Evolutionary conservation across 2,888 invertebrate genomes (phyloP).

Genomic region (Trypoxylon attenuatum): DNA sequence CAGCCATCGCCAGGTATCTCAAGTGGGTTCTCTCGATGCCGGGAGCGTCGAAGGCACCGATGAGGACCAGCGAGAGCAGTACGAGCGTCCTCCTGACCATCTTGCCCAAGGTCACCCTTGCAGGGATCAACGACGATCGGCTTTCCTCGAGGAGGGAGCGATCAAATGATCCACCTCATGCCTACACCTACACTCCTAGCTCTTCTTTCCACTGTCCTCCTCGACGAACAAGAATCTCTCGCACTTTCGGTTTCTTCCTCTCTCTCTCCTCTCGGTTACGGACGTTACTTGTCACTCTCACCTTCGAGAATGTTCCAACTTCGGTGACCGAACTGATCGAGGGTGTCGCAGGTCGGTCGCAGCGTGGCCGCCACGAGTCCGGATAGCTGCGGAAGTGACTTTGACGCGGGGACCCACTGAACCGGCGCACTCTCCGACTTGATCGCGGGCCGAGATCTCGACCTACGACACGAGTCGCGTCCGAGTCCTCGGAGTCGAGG

Average conservation of each 20-base stretch:
- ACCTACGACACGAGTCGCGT: background rate
- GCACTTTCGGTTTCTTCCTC: conserved; percentile 29
- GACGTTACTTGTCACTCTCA: conserved; percentile 3
- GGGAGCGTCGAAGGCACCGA: conserved; percentile 68
- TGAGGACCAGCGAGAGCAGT: conserved; percentile 62
- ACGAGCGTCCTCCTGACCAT: conserved; percentile 69
- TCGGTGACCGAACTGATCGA: too few relatives aligned
- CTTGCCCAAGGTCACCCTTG: conserved; percentile 56
- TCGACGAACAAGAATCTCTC: conserved; percentile 11
- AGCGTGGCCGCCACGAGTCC: too few relatives aligned
- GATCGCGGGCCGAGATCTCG: conserved; percentile 35
- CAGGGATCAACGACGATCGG: conserved; percentile 41
- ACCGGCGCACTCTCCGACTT: too few relatives aligned
- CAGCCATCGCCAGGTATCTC: conserved; percentile 55
- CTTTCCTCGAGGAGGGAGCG: conserved; percentile 34
- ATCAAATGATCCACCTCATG: conserved; percentile 48
- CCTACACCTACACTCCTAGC: too few relatives aligned
- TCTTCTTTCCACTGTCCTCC: conserved; percentile 7
- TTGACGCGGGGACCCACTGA: too few relatives aligned
- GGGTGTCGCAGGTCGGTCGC: too few relatives aligned
- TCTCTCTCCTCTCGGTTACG: conserved; percentile 9
- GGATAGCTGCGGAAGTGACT: too few relatives aligned
- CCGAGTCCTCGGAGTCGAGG: too few relatives aligned
- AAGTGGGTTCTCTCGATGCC: conserved; percentile 51
- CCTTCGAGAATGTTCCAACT: conserved; percentile 9